Percentiles rank a stretch among this genome's conserved stretches.
phyloP scores from a whole-genome alignment of 2,888 invertebrate genomes.

The Thereva unica region DNA sequence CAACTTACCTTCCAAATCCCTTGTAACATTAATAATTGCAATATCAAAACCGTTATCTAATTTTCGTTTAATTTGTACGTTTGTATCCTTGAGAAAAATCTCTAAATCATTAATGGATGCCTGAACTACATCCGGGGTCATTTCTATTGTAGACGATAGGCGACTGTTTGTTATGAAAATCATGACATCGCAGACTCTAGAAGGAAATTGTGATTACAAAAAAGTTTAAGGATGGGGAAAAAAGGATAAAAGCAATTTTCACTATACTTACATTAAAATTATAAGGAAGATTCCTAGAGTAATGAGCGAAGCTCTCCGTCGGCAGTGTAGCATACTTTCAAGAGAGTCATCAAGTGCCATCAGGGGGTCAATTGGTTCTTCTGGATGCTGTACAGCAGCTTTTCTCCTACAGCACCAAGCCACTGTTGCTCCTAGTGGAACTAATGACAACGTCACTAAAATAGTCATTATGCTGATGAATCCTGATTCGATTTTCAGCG shows the following conservation, averaged over 20 bases:
- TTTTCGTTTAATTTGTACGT: constrained; percentile 65
- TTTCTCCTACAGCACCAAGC: constrained; percentile 58
- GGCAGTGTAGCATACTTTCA: constrained; percentile 53
- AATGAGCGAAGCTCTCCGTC: constrained; percentile 51
- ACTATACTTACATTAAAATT: constrained; percentile 51
- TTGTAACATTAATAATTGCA: constrained; percentile 64
- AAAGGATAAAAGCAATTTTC: constrained; percentile 7
- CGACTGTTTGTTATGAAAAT: constrained; percentile 69
- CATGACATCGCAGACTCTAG: constrained; percentile 63
- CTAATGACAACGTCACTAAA: constrained; percentile 67
- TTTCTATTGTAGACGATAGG: constrained; percentile 62
- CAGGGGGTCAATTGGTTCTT: constrained; percentile 48
- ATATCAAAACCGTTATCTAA: constrained; percentile 64
- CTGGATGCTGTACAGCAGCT: constrained; percentile 58
- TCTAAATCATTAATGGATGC: constrained; percentile 65
- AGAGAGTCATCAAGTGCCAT: constrained; percentile 53
- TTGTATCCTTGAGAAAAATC: constrained; percentile 67
- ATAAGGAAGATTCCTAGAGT: constrained; percentile 54
- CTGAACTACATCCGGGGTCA: constrained; percentile 62
- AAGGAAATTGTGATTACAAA: constrained; percentile 41
- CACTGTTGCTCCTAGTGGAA: constrained; percentile 67
- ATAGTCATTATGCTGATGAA: constrained; percentile 68
- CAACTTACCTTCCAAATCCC: constrained; percentile 67
- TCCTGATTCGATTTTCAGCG: constrained; percentile 71
- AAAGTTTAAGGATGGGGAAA: constrained; percentile 29